Conservation (phyloP, 1,140 invertebrate species). For the Rhopalosiphum padi region DNA sequence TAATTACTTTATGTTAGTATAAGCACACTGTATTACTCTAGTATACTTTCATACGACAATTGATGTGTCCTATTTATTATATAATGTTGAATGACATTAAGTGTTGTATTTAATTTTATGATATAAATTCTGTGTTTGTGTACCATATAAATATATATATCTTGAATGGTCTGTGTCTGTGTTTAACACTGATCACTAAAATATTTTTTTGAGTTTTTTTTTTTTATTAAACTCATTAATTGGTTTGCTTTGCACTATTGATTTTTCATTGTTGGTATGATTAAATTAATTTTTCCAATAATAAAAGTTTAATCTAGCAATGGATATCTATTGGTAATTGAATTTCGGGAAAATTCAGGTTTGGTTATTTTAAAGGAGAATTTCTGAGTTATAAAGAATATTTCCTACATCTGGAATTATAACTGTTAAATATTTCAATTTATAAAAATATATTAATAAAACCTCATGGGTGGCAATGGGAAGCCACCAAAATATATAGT, state of each 20-base stretch:
- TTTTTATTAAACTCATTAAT: background rate
- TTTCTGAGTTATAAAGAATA: background rate
- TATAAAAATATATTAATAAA: background rate
- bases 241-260: background rate
- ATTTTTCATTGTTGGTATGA: background rate
- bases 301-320: background rate
- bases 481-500: background rate
- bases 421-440: background rate
- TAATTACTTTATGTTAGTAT: conserved; percentile 18
- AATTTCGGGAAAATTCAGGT: background rate
- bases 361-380: background rate
- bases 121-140: conserved; percentile 18
- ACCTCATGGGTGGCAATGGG: background rate
- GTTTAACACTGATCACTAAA: conserved; percentile 25
- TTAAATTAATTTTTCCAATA: background rate
- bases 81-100: background rate
- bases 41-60: background rate
- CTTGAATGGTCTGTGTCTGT: conserved; percentile 35
- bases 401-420: background rate
- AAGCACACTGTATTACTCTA: background rate
- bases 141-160: conserved; percentile 15
- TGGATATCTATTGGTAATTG: background rate
- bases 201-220: conserved; percentile 29
- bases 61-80: conserved; percentile 10
- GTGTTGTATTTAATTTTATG: background rate